phyloP scores from a whole-genome alignment of 1,140 invertebrate genomes.

The Hormaphis cornu region DNA sequence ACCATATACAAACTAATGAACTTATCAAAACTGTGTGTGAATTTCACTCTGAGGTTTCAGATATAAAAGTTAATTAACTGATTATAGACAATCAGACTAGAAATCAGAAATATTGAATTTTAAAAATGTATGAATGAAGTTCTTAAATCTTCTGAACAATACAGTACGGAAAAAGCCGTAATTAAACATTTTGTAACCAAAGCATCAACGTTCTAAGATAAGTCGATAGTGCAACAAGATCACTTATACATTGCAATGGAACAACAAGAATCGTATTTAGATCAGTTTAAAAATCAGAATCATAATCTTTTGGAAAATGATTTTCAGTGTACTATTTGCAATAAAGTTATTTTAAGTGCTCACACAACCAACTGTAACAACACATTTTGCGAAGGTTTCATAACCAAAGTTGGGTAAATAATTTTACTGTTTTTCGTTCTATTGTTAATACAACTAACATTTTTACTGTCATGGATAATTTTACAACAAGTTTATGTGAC shows the following conservation, averaged over 20 bases:
- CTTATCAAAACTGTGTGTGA: too few relatives aligned
- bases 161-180: not conserved
- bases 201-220: too few relatives aligned
- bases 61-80: too few relatives aligned
- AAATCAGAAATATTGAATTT: not conserved
- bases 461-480: constrained; percentile 33
- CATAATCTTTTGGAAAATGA: constrained; percentile 4
- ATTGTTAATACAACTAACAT: constrained; percentile 43
- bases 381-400: constrained; percentile 66
- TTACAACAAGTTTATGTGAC: constrained; percentile 29
- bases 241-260: too few relatives aligned
- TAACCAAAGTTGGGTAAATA: constrained; percentile 60
- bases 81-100: not conserved
- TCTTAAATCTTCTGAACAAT: not conserved
- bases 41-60: too few relatives aligned
- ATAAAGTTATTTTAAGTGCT: constrained; percentile 40
- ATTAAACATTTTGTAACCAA: not conserved
- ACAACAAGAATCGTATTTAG: not conserved
- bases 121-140: not conserved
- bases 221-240: not conserved
- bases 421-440: constrained; percentile 62
- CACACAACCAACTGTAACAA: constrained; percentile 67
- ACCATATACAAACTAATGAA: too few relatives aligned
- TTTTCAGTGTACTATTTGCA: constrained; percentile 17
- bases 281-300: not conserved